Conservation (phyloP, 2,888 invertebrate species). For the Scaptomyza tumidula region DNA sequence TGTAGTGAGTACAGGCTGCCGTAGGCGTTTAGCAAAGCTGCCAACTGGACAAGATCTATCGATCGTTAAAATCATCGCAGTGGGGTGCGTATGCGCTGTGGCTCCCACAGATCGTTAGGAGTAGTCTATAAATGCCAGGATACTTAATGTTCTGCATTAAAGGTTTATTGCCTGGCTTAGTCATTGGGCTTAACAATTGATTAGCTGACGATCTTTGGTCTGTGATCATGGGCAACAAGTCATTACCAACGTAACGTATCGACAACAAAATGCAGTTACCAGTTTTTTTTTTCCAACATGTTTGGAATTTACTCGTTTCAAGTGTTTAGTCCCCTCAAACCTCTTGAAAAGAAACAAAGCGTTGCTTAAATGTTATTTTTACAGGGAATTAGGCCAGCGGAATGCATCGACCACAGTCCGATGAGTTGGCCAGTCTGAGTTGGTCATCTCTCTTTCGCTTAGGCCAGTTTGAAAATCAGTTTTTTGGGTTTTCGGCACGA, state of each 20-base stretch:
- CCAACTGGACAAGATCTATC: conserved; percentile 47
- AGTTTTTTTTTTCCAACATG: conserved; percentile 40
- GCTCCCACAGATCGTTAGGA: conserved; percentile 47
- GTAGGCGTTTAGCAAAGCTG: conserved; percentile 15
- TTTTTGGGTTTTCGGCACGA: conserved; percentile 69
- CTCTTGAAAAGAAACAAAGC: conserved; percentile 34
- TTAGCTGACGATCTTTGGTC: conserved; percentile 65
- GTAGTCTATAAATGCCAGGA: conserved; percentile 39
- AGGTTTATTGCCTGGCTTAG: conserved; percentile 46
- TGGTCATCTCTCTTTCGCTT: conserved; percentile 21
- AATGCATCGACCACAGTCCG: conserved; percentile 49
- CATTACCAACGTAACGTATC: conserved; percentile 48
- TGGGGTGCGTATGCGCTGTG: conserved; percentile 38
- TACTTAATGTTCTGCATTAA: conserved; percentile 40
- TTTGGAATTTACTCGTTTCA: conserved; percentile 53
- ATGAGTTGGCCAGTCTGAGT: conserved; percentile 20
- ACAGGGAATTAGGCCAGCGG: conserved; percentile 72
- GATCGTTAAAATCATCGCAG: conserved; percentile 45
- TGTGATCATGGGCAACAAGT: conserved; percentile 48
- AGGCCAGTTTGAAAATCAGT: conserved; percentile 54
- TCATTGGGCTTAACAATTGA: conserved; percentile 66
- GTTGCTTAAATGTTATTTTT: conserved; percentile 60
- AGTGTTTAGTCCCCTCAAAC: conserved; percentile 26
- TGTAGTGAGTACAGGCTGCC: background rate
- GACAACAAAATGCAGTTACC: conserved; percentile 73